Evolutionary conservation across 2,888 invertebrate genomes (phyloP), one percentile per base, ranked within the genome.

Genomic region (Alsophila aescularia): DNA sequence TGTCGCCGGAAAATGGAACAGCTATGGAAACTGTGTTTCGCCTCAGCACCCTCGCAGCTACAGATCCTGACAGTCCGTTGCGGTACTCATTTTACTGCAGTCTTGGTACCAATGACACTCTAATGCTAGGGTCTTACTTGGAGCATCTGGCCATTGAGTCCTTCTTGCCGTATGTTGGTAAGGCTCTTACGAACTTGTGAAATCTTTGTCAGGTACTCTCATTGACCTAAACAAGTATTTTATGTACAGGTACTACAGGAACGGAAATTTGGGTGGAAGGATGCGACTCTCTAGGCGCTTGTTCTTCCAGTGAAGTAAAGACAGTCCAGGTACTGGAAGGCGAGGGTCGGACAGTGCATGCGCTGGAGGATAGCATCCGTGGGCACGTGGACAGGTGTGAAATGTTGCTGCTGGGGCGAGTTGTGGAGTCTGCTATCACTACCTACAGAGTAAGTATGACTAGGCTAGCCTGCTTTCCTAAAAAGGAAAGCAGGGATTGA

Each of bases 21-120:
- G 83, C 85, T 0, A 60, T 87, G 66, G 81, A 84, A 45, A 82
- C 85, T 0, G 29, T 81, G 7, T 85, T 81, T 53, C 79, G 83
- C 0, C 59, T 85, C 24, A 82, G 81, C 43, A 80, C 75, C 4
- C 50, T 54, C 0, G 66, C 77, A 0, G 73, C 71, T 2, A 24
- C 56, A 8, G 81, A 85, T 41, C 31, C 58, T 0, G 69, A 76
- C 54, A 60, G 52, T 2, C 84, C 81, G 0, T 50, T 85, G 0
- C 67, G 60, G 1, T 85, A 83, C 58, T 64, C 73, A 0, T 83
- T 85, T 67, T 78, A 70, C 55, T 80, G 79, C 51, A 61, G 61
- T 4, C 51, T 81, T 7, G 70, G 67, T 4, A 45, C 47, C 7
- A 71, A 79, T 27, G 71, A 74, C 6, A 56, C 71, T 0, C 32